phyloP scores from a whole-genome alignment of 2,888 invertebrate species.

The Entomobrya proxima region DNA sequence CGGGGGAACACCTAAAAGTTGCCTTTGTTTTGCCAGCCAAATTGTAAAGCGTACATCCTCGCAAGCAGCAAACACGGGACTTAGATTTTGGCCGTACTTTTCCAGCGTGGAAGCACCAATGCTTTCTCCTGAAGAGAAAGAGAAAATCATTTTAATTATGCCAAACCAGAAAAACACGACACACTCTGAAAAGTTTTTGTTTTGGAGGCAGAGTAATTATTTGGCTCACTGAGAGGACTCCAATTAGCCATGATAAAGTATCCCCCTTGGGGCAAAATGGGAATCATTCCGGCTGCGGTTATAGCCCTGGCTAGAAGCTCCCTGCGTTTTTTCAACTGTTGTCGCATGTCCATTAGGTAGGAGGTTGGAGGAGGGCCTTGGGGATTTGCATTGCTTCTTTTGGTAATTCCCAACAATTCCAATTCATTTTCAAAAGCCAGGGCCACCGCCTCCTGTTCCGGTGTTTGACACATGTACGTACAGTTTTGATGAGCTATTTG shows the following conservation, averaged over 20 bases:
- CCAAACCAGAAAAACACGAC: neutral
- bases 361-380: constrained; percentile 81
- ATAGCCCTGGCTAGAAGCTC: constrained; percentile 88
- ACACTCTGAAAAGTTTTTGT: neutral
- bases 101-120: constrained; percentile 84
- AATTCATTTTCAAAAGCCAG: constrained; percentile 92
- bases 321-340: constrained; percentile 85
- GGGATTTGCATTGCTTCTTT: neutral
- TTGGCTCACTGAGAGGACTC: constrained; percentile 83
- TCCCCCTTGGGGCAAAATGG: constrained; percentile 96
- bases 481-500: constrained; percentile 81
- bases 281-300: constrained; percentile 88
- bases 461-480: constrained; percentile 91
- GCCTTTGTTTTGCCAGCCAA: constrained; percentile 95
- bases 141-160: neutral
- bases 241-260: constrained; percentile 98
- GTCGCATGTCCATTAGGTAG: constrained; percentile 87
- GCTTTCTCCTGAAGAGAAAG: constrained; percentile 80
- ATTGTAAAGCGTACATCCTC: constrained; percentile 95
- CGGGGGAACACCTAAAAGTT: constrained; percentile 95
- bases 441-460: constrained; percentile 95
- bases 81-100: constrained; percentile 79
- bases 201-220: constrained; percentile 51
- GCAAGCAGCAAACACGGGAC: constrained; percentile 76
- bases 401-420: constrained; percentile 80